Conservation (phyloP, 2,113 vertebrate genomes). For the Chloropsis cyanopogon region DNA sequence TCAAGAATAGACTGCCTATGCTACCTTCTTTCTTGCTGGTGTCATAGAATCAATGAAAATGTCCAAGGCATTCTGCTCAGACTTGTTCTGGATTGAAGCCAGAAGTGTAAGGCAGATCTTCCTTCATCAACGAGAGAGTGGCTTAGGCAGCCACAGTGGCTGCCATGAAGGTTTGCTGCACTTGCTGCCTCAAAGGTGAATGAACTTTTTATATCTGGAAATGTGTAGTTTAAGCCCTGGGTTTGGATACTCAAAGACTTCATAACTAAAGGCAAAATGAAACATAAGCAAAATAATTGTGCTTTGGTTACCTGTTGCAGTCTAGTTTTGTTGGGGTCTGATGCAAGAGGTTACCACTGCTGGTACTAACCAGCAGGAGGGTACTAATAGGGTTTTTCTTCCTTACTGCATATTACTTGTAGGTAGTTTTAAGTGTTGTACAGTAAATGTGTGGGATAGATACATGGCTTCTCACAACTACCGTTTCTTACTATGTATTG, state of each 20-base stretch:
- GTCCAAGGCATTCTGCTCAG: not conserved
- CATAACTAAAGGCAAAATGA: not conserved
- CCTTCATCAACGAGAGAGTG: not conserved
- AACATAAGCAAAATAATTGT: not conserved
- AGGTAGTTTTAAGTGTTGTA: not conserved
- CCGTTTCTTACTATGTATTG: rapidly evolving
- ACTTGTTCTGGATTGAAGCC: not conserved
- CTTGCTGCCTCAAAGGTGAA: not conserved
- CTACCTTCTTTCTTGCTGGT: not conserved
- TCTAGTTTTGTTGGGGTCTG: not conserved
- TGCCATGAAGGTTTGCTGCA: not conserved
- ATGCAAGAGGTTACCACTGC: not conserved
- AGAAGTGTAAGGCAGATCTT: not conserved
- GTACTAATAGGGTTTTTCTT: not conserved
- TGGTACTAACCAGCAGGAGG: not conserved
- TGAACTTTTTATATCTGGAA: not conserved
- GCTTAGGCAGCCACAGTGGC: not conserved
- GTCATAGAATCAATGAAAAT: not conserved
- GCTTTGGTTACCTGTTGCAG: not conserved
- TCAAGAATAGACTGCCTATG: not conserved
- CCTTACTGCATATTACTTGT: not conserved
- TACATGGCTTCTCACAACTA: not conserved
- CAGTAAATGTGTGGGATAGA: not conserved
- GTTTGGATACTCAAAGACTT: not conserved
- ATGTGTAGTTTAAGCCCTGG: not conserved